A percentile compares a stretch with the other conserved stretches of the same genome.
Conservation (phyloP, 2,797 vertebrate genomes). For the Galagoides demidoff region DNA sequence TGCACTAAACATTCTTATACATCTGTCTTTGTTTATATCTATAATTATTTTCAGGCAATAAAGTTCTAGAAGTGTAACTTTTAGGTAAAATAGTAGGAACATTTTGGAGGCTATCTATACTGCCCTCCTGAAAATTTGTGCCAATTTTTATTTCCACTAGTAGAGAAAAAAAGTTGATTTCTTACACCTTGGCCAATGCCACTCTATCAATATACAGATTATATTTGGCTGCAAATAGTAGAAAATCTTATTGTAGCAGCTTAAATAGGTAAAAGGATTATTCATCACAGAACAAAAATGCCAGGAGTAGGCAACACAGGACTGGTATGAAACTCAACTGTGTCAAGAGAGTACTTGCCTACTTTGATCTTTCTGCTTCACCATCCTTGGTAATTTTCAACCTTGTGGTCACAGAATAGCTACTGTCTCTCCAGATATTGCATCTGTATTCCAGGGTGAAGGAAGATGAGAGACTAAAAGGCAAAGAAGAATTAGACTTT, state of each 20-base stretch:
- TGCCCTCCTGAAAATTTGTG: background rate
- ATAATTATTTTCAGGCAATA: background rate
- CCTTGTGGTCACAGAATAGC: background rate
- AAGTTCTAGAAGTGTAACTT: background rate
- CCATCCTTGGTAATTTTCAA: background rate
- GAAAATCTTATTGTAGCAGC: background rate
- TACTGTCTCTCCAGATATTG: background rate
- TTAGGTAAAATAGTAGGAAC: background rate
- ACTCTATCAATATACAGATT: background rate
- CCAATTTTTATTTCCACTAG: background rate
- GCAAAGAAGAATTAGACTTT: background rate
- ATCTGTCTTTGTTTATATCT: background rate
- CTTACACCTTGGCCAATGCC: background rate
- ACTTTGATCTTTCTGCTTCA: background rate
- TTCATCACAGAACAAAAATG: background rate
- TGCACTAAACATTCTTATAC: background rate
- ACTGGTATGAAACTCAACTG: background rate
- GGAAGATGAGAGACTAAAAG: background rate
- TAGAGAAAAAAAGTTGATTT: background rate
- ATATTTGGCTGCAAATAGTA: background rate
- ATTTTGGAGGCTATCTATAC: background rate
- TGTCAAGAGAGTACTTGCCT: background rate
- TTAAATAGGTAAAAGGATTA: background rate
- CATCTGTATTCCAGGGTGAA: background rate
- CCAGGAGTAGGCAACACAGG: background rate